A percentile compares a stretch with the other conserved stretches of the same genome.
Evolutionary conservation across 2,797 vertebrate genomes (phyloP).

Genomic region (Sebastes nivosus): DNA sequence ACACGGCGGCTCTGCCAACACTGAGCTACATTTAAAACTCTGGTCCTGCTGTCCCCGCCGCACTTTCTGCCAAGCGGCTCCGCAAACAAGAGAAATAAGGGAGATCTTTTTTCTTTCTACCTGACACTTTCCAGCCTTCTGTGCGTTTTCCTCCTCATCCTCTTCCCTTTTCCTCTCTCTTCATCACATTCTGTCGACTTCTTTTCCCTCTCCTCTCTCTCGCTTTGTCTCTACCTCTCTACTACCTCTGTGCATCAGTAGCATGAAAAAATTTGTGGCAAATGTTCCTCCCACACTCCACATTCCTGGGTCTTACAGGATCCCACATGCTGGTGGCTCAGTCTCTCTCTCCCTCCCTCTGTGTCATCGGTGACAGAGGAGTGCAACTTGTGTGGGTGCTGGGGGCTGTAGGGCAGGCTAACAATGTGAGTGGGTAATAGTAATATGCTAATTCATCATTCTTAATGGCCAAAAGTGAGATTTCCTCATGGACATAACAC

Average conservation of each 20-base stretch:
- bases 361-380: slow-evolving; percentile 52
- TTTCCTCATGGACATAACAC: slow-evolving; percentile 44
- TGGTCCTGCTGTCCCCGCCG: slow-evolving; percentile 78
- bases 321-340: slow-evolving; percentile 66
- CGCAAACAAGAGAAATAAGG: slow-evolving; percentile 42
- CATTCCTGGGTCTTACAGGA: slow-evolving; percentile 73
- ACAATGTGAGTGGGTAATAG: slow-evolving; percentile 32
- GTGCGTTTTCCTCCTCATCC: background rate
- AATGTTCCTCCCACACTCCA: slow-evolving; percentile 76
- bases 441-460: slow-evolving; percentile 61
- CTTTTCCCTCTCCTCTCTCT: background rate
- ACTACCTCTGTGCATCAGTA: slow-evolving; percentile 56
- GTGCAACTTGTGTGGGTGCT: slow-evolving; percentile 68
- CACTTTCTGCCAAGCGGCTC: slow-evolving; percentile 74
- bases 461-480: slow-evolving; percentile 45
- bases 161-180: slow-evolving; percentile 13
- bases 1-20: slow-evolving; percentile 76
- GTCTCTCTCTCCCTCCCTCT: slow-evolving; percentile 39
- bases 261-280: slow-evolving; percentile 55
- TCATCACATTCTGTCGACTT: slow-evolving; percentile 1
- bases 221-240: slow-evolving; percentile 47
- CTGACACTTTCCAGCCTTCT: slow-evolving; percentile 45
- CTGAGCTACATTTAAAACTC: slow-evolving; percentile 76
- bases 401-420: slow-evolving; percentile 47
- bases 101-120: slow-evolving; percentile 31